These are phyloP conservation scores for Nycticryphes semicollaris DNA, from an alignment of 2,113 vertebrate genomes.

Conservation along the genomic window DNA sequence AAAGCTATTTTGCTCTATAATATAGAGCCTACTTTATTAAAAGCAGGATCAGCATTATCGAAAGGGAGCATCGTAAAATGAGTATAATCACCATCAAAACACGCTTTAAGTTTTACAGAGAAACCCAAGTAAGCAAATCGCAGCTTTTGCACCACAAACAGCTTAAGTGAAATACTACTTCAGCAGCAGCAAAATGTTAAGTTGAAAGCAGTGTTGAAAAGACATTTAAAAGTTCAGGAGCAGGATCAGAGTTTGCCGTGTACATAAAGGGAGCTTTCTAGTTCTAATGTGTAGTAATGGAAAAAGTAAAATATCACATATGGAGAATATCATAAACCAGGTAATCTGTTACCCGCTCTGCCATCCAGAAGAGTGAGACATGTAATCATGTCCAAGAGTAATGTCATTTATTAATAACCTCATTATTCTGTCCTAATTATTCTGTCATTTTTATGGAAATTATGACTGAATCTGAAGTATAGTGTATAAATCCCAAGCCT, in stretches of 20 bases:
- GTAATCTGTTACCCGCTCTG: neutral
- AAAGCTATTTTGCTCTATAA: neutral
- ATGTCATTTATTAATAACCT: neutral
- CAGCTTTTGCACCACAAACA: neutral
- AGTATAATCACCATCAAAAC: neutral
- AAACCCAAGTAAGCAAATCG: neutral
- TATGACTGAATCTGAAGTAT: neutral
- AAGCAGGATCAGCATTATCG: neutral
- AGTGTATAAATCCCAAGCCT: neutral
- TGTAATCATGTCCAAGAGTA: neutral
- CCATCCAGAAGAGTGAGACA: neutral
- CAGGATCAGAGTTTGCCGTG: neutral
- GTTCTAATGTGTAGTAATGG: neutral
- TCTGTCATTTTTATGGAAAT: neutral
- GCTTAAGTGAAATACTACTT: neutral
- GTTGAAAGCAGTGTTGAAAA: neutral
- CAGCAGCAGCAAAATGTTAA: neutral
- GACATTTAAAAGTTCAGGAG: neutral
- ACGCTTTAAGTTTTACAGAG: neutral
- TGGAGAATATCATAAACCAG: neutral
- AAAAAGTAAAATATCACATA: neutral
- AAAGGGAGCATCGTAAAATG: neutral
- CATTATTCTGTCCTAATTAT: slow-evolving; percentile 3
- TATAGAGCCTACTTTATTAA: neutral
- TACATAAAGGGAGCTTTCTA: neutral